Conservation (phyloP, 2,797 vertebrate genomes). For the Protosalanx chinensis region DNA sequence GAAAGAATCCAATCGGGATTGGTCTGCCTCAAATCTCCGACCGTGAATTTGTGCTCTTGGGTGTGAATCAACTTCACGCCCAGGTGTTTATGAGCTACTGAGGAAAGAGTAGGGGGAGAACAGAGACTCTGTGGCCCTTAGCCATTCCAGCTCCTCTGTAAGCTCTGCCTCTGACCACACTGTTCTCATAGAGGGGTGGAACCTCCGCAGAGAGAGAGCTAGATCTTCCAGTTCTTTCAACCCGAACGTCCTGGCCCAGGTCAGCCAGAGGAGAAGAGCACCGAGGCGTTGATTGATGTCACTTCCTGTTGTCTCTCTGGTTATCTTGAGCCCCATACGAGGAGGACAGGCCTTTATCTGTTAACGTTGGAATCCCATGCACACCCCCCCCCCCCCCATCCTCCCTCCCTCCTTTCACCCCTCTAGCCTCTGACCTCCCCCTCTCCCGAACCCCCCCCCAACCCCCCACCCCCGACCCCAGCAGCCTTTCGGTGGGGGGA, state of each 20-base stretch:
- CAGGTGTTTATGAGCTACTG: constrained; percentile 43
- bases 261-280: constrained; percentile 13
- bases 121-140: constrained; percentile 6
- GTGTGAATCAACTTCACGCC: constrained; percentile 37
- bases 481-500: constrained; percentile 1
- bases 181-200: constrained; percentile 36
- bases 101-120: constrained; percentile 32
- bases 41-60: constrained; percentile 50
- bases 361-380: constrained; percentile 38
- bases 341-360: constrained; percentile 54
- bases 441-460: constrained; percentile 3
- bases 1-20: not conserved
- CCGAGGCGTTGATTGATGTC: constrained; percentile 40
- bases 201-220: constrained; percentile 24
- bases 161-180: constrained; percentile 6
- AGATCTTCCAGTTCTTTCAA: constrained; percentile 20
- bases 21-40: constrained; percentile 28
- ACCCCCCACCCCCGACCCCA: not conserved
- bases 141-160: not conserved
- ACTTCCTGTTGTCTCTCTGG: constrained; percentile 56
- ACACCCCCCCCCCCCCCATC: constrained; percentile 15
- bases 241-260: constrained; percentile 54
- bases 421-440: not conserved
- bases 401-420: not conserved
- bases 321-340: constrained; percentile 50